phyloP scores from a whole-genome alignment of 2,797 vertebrate genomes.

The Syncerus caffer region DNA sequence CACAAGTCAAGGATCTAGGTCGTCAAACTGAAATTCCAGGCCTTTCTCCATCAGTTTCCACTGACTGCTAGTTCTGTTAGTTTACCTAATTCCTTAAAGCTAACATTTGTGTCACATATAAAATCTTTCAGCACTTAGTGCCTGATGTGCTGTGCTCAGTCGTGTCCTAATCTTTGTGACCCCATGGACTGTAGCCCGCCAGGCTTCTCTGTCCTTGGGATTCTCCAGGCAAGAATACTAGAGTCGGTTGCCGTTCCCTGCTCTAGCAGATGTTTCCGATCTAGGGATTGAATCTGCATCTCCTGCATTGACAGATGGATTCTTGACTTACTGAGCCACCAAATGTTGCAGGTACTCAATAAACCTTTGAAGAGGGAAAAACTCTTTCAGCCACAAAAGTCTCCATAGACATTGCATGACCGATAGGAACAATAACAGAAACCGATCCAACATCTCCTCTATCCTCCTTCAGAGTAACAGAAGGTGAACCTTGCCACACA shows the following conservation, averaged over 20 bases:
- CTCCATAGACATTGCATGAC: background rate
- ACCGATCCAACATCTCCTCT: background rate
- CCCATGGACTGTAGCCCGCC: background rate
- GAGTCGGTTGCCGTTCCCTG: background rate
- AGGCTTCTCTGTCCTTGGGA: background rate
- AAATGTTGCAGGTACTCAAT: background rate
- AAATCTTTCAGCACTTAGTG: background rate
- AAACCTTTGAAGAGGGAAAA: background rate
- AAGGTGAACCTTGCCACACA: background rate
- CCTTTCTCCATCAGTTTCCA: background rate
- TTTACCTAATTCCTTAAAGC: background rate
- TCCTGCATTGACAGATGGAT: background rate
- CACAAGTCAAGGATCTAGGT: background rate
- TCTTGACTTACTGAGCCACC: background rate
- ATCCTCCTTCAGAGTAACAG: background rate
- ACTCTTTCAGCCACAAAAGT: background rate
- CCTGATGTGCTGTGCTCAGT: background rate
- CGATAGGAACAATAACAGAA: background rate
- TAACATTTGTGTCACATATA: background rate
- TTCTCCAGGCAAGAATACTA: background rate
- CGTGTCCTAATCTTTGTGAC: background rate
- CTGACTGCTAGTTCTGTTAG: background rate
- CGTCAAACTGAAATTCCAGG: background rate
- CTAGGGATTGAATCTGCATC: background rate
- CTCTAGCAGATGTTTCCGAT: background rate